These are phyloP conservation scores for Acipenser transmontanus DNA, from an alignment of 2,797 vertebrate species.

Conservation along the genomic window DNA sequence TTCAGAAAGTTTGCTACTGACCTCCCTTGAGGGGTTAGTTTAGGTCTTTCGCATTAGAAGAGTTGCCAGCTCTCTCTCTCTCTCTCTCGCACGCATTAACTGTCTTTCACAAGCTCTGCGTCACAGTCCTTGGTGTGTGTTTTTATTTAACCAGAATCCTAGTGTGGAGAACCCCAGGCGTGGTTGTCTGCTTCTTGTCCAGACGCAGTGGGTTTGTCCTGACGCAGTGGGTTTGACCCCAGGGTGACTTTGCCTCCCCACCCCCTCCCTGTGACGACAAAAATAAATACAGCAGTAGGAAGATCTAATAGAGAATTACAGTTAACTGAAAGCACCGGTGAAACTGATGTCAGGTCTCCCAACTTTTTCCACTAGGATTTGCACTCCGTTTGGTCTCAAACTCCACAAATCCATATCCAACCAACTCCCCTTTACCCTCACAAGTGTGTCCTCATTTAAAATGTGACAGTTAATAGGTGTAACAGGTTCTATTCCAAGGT, in stretches of 20 bases:
- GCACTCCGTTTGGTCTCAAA: no score
- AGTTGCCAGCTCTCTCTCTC: conserved; percentile 20
- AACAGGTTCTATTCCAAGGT: no score
- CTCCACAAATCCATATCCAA: no score
- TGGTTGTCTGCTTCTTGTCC: conserved; percentile 11
- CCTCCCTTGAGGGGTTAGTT: conserved; percentile 30
- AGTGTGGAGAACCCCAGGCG: conserved; percentile 5
- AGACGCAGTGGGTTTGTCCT: conserved; percentile 8
- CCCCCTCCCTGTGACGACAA: no score
- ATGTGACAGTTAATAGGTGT: no score
- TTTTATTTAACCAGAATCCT: not conserved
- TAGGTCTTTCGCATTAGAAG: conserved; percentile 13
- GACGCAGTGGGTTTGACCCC: conserved; percentile 24
- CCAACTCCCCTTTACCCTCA: no score
- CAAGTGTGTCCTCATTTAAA: no score
- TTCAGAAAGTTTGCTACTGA: not conserved
- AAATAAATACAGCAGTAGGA: no score
- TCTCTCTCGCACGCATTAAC: not conserved
- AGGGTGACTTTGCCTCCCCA: conserved; percentile 42
- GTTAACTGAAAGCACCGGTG: no score
- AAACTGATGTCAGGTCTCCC: no score
- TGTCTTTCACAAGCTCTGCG: not conserved
- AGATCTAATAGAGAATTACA: no score
- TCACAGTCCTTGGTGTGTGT: not conserved
- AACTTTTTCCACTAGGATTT: no score